These are phyloP conservation scores for Syncerus caffer DNA, from an alignment of 2,797 vertebrate species.

Conservation along the genomic window DNA sequence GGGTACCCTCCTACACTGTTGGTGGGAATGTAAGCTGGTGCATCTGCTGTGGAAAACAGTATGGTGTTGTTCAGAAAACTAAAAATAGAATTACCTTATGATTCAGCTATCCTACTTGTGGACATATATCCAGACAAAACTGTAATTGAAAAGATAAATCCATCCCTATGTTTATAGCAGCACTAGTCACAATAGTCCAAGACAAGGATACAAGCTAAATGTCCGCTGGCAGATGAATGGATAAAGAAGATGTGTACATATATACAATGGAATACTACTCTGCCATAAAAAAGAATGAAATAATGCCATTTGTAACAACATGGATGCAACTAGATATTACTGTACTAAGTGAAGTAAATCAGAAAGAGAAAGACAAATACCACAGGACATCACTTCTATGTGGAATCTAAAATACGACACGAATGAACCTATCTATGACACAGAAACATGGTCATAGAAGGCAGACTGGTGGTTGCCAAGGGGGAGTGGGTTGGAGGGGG, in stretches of 20 bases:
- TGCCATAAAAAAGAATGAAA: neutral
- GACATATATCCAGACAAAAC: neutral
- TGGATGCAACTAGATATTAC: neutral
- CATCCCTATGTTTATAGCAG: neutral
- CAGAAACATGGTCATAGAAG: neutral
- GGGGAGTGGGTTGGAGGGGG: neutral
- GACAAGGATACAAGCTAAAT: neutral
- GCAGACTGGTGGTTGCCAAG: neutral
- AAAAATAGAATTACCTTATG: neutral
- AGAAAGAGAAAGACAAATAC: neutral
- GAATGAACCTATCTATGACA: neutral
- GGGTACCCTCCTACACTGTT: neutral
- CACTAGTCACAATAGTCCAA: neutral
- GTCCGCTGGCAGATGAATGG: neutral
- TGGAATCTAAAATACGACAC: neutral
- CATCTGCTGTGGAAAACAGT: neutral
- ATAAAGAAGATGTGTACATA: neutral
- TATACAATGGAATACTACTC: neutral
- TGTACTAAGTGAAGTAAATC: neutral
- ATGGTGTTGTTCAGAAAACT: neutral
- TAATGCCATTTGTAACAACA: neutral
- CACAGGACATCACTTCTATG: neutral
- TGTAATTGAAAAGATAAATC: neutral
- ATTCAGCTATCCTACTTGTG: neutral
- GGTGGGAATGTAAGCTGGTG: neutral